A percentile compares a stretch with the other conserved stretches of the same genome.
These are phyloP conservation scores for Vultur gryphus DNA, from an alignment of 2,797 vertebrate species.

Conservation along the genomic window DNA sequence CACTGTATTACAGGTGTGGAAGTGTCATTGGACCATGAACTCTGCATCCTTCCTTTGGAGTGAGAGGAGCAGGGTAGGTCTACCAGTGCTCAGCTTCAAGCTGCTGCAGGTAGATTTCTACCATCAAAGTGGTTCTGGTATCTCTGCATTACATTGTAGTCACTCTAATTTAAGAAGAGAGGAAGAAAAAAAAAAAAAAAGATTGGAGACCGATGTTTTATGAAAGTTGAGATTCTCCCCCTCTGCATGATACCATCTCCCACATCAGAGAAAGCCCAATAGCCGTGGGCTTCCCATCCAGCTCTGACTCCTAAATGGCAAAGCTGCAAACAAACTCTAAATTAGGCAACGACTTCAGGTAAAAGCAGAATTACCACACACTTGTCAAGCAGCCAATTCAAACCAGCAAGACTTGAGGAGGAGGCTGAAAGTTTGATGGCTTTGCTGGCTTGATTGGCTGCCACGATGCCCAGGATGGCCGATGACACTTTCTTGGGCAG, in stretches of 20 bases:
- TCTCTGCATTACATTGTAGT: background rate
- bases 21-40: background rate
- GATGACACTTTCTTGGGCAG: constrained; percentile 52
- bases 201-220: background rate
- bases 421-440: constrained; percentile 15
- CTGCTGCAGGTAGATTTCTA: background rate
- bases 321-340: constrained; percentile 50
- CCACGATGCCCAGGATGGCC: constrained; percentile 9
- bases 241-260: constrained; percentile 38
- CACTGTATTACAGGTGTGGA: background rate
- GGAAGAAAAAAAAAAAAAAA: background rate
- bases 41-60: background rate
- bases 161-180: background rate
- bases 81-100: background rate
- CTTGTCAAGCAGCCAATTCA: constrained; percentile 56
- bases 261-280: constrained; percentile 50
- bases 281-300: constrained; percentile 43
- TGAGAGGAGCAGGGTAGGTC: background rate
- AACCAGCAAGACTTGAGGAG: constrained; percentile 40
- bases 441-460: constrained; percentile 29
- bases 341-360: constrained; percentile 54
- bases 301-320: constrained; percentile 17
- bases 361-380: constrained; percentile 52
- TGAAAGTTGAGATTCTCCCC: constrained; percentile 16
- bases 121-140: constrained; percentile 3